Conservation (phyloP, 37 sponge, comb jelly and placozoan genomes). For the Hexactinellida sp. region DNA sequence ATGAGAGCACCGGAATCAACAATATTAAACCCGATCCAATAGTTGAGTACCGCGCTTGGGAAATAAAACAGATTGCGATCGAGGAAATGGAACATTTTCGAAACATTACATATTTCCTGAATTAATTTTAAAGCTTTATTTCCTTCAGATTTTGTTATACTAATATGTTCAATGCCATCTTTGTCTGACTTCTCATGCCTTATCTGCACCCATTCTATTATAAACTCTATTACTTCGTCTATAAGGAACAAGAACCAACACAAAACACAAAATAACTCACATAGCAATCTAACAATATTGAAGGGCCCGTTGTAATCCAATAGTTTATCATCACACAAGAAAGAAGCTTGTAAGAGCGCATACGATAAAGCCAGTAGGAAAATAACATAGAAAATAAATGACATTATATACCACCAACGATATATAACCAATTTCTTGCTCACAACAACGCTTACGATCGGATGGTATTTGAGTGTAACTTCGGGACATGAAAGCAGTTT, state of each 20-base stretch:
- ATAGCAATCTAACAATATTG: not conserved
- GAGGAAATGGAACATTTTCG: not conserved
- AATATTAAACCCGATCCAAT: not conserved
- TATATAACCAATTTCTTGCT: slow-evolving; percentile 6
- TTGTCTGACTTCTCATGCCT: not conserved
- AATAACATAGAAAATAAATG: not conserved
- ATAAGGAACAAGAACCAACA: not conserved
- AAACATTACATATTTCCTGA: not conserved
- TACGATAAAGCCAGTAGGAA: not conserved
- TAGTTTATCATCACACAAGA: not conserved
- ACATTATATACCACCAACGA: slow-evolving; percentile 6
- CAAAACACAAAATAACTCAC: not conserved
- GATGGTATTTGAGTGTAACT: not conserved
- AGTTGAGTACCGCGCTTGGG: not conserved
- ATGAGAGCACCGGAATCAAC: not conserved
- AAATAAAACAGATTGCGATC: not conserved
- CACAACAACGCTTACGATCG: not conserved
- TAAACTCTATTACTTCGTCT: not conserved
- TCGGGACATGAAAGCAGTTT: not conserved
- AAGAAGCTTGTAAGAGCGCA: not conserved
- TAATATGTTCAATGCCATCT: not conserved
- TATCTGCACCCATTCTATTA: not conserved
- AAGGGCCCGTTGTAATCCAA: not conserved
- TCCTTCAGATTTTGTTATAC: not conserved
- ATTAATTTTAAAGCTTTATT: not conserved